Evolutionary conservation across 2,888 invertebrate species (phyloP), one percentile per base, ranked within the genome.

Genomic region (Leucoptera coffeella): DNA sequence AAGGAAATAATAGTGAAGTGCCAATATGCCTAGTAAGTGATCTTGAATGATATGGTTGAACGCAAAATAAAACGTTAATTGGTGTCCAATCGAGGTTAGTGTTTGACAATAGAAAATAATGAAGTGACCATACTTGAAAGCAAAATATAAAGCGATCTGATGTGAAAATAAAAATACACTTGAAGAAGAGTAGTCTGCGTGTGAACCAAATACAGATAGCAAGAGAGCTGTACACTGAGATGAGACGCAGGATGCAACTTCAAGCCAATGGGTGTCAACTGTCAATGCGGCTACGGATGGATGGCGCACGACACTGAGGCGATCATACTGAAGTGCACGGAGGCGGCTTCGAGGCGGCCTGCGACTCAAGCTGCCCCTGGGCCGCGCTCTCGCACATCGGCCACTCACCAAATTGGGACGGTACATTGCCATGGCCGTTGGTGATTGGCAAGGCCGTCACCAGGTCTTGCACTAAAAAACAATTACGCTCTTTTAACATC

Each of bases 381-480:
- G 15, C 17, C 12, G 15, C 9, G 10, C 23, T 13, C 15, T 12
- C 14, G 13, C 53, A 50, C 50, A 54, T 55, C 54, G 55, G 61
- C 67, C 60, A 71, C 69, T 69, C 71, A 72, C 71, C 67, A 50
- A 69, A 69, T 62, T 67, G 69, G 57, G 69, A 62, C 60, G 67
- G 58, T 41, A 64, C 55, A 62, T 61, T 61, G 59, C 64, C 62
- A 59, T 69, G 71, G 60, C 71, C 71, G 59, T 71, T 71, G 55
- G 69, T 69, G 57, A 67, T 55, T 43, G 71, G 71, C 62, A 72
- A 69, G 51, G 71, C 71, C 47, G 69, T 71, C 71, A 72, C 72
- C 71, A 71, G 56, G 58, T 71, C 71, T 67, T 71, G 67, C 69
- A 67, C 71, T 67, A 69, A 67, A 71, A 71, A 71, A 67, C 53